Base-by-base conservation (phyloP, 2,797 vertebrate genomes). In the Malurus splendens region DNA sequence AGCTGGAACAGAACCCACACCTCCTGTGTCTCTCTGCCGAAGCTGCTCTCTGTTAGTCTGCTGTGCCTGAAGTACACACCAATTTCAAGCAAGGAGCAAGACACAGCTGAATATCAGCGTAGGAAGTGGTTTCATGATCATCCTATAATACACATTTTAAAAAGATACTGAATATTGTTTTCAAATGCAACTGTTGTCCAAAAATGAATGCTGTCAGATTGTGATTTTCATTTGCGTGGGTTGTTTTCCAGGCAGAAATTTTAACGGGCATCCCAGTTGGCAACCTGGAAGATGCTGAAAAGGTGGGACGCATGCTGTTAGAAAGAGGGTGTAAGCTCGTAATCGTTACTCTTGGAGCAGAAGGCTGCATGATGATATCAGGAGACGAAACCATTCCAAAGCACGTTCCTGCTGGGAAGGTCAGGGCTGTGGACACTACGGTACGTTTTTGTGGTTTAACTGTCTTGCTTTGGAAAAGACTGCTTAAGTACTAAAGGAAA, bases 391-490 rank as follows among this genome's bases (percentile, higher is more conserved):
- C 96, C 18, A 56, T 87, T 72, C 97, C 97, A 30, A 98, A 97
- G 90, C 98, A 98, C 70, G 94, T 99, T 93, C 97, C 98, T 66
- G 95, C 97, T 19, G 76, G 96, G 51, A 94, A 96, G 9, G 98
- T 98, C 91, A 97, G 91, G 47, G 96, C 98, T 50, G 97, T 98
- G 95, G 99, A 99, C 94, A 99, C 99, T 30, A 99, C 99, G 94
- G 99, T 99, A 98, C 95, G 98, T 89, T 94, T 86, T 94, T 94
- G 82, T 89, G 91, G 75, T 96, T 93, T 90, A 90, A 90, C 92
- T 93, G 90, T 87, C 91, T 95, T 95, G 77, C 84, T 95, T 91
- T 95, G 85, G 92, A 95, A 94, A 89, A 91, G 78, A 73, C 86
- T 95, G 73, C 66, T 85, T 91, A 89, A 90, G 76, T 92, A 87